A percentile compares a stretch with the other conserved stretches of the same genome.
These are phyloP conservation scores for Varroa destructor DNA, from an alignment of 1,140 invertebrate species.

Conservation along the genomic window DNA sequence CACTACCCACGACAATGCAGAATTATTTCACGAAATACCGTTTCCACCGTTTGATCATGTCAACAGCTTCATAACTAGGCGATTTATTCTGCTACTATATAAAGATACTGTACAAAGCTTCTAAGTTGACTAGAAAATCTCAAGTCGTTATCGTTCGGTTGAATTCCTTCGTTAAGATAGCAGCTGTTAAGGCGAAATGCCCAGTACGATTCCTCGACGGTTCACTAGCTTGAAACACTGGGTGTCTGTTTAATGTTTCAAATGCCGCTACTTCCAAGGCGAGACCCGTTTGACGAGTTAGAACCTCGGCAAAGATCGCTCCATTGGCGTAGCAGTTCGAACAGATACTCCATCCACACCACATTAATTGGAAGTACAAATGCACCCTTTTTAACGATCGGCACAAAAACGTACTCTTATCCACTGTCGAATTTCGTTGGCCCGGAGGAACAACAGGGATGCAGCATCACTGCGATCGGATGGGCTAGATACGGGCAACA, in stretches of 20 bases:
- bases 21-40: too few relatives aligned
- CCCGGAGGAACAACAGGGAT: background rate
- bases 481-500: too few relatives aligned
- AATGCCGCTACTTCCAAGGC: constrained; percentile 1
- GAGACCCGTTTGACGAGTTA: background rate
- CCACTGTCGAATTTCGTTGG: background rate
- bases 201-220: constrained; percentile 7
- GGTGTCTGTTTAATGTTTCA: background rate
- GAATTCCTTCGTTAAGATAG: background rate
- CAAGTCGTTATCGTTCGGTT: background rate
- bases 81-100: too few relatives aligned
- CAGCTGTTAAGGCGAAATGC: constrained; percentile 2
- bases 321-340: background rate
- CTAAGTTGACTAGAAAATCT: background rate
- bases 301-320: background rate
- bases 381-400: background rate
- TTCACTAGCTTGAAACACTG: background rate
- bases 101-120: background rate
- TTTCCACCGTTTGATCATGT: too few relatives aligned
- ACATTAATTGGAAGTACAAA: constrained; percentile 4
- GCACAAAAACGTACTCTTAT: background rate
- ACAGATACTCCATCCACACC: background rate
- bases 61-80: too few relatives aligned
- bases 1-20: too few relatives aligned
- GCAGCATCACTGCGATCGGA: background rate